Conservation (phyloP, 2,797 vertebrate species). For the Scleropages formosus region DNA sequence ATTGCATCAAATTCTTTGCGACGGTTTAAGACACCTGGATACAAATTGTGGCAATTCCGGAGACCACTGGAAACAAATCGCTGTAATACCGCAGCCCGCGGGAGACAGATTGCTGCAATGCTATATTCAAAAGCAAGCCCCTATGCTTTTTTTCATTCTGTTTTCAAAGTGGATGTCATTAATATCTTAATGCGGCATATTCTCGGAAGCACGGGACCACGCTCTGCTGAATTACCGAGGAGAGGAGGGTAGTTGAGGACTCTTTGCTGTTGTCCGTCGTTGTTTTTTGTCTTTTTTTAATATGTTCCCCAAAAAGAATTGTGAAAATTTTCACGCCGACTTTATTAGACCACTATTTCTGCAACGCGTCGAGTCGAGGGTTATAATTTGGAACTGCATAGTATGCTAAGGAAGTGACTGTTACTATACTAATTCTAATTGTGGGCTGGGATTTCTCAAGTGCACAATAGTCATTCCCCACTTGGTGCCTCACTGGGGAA, state of each 20-base stretch:
- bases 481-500: too few species aligned
- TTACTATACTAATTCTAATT: too few species aligned
- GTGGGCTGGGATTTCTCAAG: too few species aligned
- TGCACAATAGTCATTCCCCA: too few species aligned
- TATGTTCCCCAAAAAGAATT: too few species aligned
- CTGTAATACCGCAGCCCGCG: neutral
- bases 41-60: neutral
- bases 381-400: neutral
- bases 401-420: too few species aligned
- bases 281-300: neutral
- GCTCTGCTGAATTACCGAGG: neutral
- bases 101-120: neutral
- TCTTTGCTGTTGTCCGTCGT: neutral
- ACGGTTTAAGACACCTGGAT: neutral
- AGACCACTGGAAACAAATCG: neutral
- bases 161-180: constrained; percentile 6
- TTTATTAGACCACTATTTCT: neutral
- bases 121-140: neutral
- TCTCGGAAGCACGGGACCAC: neutral
- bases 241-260: neutral
- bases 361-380: neutral
- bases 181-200: neutral
- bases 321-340: neutral
- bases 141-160: constrained; percentile 5
- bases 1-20: neutral